Conservation (phyloP, 2,888 invertebrate genomes). For the Mechanitis mazaeus region DNA sequence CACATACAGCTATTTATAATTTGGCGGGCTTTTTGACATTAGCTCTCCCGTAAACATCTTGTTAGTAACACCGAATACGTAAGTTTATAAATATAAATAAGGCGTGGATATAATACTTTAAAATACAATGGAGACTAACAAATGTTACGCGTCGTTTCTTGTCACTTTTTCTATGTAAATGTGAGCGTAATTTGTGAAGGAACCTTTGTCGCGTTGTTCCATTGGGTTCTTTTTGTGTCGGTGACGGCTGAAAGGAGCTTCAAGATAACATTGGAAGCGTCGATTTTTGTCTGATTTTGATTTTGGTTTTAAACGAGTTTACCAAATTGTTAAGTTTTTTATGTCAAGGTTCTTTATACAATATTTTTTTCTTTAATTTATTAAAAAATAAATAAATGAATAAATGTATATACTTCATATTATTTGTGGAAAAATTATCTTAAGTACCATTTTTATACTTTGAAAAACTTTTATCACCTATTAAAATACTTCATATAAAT, state of each 20-base stretch:
- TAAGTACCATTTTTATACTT: no score
- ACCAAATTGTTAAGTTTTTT: no score
- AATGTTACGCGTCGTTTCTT: conserved; percentile 62
- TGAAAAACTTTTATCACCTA: no score
- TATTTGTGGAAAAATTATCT: no score
- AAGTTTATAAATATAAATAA: conserved; percentile 70
- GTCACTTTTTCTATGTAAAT: conserved; percentile 74
- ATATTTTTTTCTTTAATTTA: no score
- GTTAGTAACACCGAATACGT: conserved; percentile 70
- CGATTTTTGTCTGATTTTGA: no score
- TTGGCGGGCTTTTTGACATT: conserved; percentile 55
- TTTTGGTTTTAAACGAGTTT: no score
- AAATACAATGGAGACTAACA: conserved; percentile 68
- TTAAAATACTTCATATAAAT: no score
- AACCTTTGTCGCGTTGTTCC: conserved; percentile 30
- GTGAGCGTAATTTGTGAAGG: conserved; percentile 63
- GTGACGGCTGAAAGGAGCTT: conserved; percentile 39
- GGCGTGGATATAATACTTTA: conserved; percentile 34
- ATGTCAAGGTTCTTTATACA: no score
- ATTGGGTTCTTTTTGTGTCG: conserved; percentile 35
- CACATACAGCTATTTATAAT: conserved; percentile 12
- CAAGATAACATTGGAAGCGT: no score
- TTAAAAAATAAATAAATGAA: no score
- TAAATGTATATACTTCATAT: no score
- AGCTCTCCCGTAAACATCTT: conserved; percentile 54